Evolutionary conservation across 1,140 invertebrate genomes (phyloP).

Genomic region (Scaptomyza pallida): DNA sequence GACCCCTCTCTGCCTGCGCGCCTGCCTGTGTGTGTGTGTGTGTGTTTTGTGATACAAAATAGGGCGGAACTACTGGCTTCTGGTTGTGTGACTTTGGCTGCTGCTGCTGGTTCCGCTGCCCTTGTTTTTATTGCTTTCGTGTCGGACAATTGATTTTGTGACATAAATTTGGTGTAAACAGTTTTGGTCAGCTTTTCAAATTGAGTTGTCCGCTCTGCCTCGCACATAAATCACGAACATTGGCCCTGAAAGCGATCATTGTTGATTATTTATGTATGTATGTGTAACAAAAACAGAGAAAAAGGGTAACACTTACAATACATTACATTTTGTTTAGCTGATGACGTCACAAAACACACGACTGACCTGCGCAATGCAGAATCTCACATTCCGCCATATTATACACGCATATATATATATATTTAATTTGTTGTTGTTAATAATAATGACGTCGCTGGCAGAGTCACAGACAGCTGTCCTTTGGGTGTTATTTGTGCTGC

Average conservation of each 20-base stretch:
- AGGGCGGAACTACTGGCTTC: background rate
- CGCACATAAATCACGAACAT: slow-evolving; percentile 45
- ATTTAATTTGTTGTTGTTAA: background rate
- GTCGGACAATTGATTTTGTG: slow-evolving; percentile 75
- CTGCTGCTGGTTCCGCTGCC: background rate
- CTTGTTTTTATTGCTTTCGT: slow-evolving; percentile 69
- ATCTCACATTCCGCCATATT: too few relatives aligned
- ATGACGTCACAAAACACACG: too few relatives aligned
- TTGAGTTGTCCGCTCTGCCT: slow-evolving; percentile 51
- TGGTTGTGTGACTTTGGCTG: too few relatives aligned
- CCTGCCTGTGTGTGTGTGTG: too few relatives aligned
- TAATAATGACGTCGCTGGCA: slow-evolving; percentile 16
- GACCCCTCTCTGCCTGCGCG: too few relatives aligned
- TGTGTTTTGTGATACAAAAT: background rate
- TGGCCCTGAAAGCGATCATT: slow-evolving; percentile 1
- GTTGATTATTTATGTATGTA: background rate
- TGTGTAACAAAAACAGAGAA: background rate
- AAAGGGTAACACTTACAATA: background rate
- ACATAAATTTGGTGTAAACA: slow-evolving; percentile 74
- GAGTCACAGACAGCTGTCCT: slow-evolving; percentile 68
- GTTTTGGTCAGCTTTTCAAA: slow-evolving; percentile 62
- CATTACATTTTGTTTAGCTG: background rate
- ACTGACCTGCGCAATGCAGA: too few relatives aligned
- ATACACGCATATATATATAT: too few relatives aligned
- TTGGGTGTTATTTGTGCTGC: slow-evolving; percentile 62